Evolutionary conservation across 2,113 vertebrate genomes (phyloP).

Genomic region (Willisornis vidua): DNA sequence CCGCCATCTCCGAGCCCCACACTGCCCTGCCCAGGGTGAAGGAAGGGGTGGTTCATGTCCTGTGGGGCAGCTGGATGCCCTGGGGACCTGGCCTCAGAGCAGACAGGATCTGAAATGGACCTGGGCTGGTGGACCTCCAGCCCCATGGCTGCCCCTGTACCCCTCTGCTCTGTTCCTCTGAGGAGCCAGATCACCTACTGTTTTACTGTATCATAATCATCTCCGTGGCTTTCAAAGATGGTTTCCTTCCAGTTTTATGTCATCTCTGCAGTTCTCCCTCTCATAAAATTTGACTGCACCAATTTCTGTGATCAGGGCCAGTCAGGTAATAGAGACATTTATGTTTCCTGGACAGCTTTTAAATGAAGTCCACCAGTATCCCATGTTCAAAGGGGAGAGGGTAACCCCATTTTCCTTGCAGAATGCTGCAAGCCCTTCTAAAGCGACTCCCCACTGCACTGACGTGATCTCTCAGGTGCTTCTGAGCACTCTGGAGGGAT

Average conservation of each 20-base stretch:
- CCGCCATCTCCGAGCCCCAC: accelerated
- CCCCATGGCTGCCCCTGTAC: not conserved
- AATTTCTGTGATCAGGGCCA: not conserved
- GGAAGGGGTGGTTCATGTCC: not conserved
- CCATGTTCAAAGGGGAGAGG: not conserved
- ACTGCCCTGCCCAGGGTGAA: not conserved
- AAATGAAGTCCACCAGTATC: not conserved
- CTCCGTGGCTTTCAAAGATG: not conserved
- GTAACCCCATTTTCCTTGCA: not conserved
- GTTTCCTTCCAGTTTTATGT: not conserved
- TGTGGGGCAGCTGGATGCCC: not conserved
- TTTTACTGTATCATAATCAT: not conserved
- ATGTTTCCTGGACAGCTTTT: not conserved
- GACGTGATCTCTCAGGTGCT: not conserved
- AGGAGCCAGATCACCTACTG: not conserved
- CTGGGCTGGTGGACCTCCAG: not conserved
- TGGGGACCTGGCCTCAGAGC: not conserved
- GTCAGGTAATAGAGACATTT: not conserved
- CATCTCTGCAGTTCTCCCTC: not conserved
- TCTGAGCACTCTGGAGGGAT: not conserved
- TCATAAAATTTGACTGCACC: slow-evolving; percentile 35
- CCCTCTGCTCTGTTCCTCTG: not conserved
- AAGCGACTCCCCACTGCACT: accelerated
- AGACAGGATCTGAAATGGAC: not conserved
- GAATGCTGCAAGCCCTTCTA: not conserved